phyloP scores from a whole-genome alignment of 2,888 invertebrate genomes.

The Ennomos fuscantarius region DNA sequence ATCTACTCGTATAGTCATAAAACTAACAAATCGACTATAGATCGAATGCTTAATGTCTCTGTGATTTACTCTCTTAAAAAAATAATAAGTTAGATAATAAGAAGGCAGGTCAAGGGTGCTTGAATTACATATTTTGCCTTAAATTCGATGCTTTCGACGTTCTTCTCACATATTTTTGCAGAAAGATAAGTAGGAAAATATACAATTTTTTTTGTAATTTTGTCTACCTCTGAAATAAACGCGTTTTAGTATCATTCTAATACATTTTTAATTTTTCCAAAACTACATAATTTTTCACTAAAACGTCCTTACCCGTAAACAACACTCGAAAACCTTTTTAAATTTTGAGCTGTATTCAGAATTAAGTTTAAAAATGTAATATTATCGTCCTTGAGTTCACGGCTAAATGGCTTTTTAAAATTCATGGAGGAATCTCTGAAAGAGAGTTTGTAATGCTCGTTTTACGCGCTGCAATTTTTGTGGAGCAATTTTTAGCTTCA shows the following conservation, averaged over 20 bases:
- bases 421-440: constrained; percentile 39
- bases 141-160: background rate
- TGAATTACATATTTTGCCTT: background rate
- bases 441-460: constrained; percentile 17
- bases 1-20: too few relatives aligned
- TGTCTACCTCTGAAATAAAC: too few relatives aligned
- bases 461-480: constrained; percentile 4
- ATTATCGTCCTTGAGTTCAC: constrained; percentile 33
- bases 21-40: too few relatives aligned
- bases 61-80: too few relatives aligned
- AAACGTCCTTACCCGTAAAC: constrained; percentile 13
- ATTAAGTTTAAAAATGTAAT: constrained; percentile 37
- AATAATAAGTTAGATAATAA: too few relatives aligned
- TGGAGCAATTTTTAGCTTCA: background rate
- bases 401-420: constrained; percentile 43
- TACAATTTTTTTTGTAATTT: too few relatives aligned
- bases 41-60: too few relatives aligned
- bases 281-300: background rate
- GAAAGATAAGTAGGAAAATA: too few relatives aligned
- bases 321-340: constrained; percentile 36
- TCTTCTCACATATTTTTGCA: too few relatives aligned
- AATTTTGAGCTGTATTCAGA: constrained; percentile 34
- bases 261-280: background rate
- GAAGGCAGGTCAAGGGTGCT: too few relatives aligned
- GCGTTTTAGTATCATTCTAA: background rate